Evolutionary conservation across 2,888 invertebrate species (phyloP).

Genomic region (Arenicola marina): DNA sequence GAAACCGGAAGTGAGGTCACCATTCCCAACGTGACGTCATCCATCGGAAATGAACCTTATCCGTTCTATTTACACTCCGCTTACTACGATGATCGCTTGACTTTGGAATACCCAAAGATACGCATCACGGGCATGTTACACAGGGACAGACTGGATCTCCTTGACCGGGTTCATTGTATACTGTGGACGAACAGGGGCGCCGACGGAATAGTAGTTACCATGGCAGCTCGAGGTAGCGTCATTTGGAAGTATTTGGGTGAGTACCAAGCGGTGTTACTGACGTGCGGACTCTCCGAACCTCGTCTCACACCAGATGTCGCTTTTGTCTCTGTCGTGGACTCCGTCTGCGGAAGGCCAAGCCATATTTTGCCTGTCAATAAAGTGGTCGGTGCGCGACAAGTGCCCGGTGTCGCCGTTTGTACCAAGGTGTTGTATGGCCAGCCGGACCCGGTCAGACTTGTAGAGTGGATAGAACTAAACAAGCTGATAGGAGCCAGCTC

Average conservation of each 20-base stretch:
- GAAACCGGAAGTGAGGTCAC: too few species aligned
- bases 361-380: too few species aligned
- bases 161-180: neutral
- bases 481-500: neutral
- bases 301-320: neutral
- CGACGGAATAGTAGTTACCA: neutral
- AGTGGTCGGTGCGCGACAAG: neutral
- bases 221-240: neutral
- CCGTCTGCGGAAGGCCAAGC: neutral
- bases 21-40: too few species aligned
- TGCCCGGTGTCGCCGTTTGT: neutral
- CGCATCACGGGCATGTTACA: constrained; percentile 5
- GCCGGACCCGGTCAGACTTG: constrained; percentile 7
- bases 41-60: too few species aligned
- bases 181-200: neutral
- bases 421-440: constrained; percentile 7
- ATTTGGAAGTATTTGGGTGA: neutral
- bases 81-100: too few species aligned
- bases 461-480: constrained; percentile 16
- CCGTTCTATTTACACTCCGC: too few species aligned
- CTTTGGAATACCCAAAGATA: too few species aligned
- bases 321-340: neutral
- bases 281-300: neutral
- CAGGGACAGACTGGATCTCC: neutral
- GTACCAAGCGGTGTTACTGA: neutral